Conservation (phyloP, 2,888 invertebrate genomes). For the Tolmerus cingulatus region DNA sequence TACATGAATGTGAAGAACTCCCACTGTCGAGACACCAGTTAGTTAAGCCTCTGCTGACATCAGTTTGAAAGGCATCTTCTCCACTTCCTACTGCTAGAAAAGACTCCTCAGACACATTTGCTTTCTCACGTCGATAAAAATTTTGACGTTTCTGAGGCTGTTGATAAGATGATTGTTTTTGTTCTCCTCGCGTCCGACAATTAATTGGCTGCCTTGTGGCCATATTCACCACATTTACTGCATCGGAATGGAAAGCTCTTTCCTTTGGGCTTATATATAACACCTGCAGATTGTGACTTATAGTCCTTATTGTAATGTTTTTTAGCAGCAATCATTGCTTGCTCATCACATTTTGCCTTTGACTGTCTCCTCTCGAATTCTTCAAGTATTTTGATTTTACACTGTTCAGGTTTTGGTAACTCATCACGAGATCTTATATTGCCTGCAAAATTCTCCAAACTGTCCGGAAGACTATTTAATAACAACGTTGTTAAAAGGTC, state of each 20-base stretch:
- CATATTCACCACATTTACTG: background rate
- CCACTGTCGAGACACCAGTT: conserved; percentile 10
- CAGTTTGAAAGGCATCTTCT: background rate
- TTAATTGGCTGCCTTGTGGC: conserved; percentile 11
- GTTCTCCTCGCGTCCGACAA: background rate
- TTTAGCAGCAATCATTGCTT: background rate
- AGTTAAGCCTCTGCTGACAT: background rate
- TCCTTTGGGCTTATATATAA: background rate
- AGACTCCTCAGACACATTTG: too few relatives aligned
- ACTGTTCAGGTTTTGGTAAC: background rate
- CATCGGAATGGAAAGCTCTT: background rate
- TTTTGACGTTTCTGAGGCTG: background rate
- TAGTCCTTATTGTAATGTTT: background rate
- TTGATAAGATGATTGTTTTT: background rate
- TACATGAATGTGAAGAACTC: background rate
- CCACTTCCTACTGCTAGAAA: background rate
- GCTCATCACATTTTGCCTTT: background rate
- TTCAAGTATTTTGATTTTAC: background rate
- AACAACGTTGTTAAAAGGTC: too few relatives aligned
- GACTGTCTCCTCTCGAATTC: background rate
- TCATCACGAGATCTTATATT: background rate
- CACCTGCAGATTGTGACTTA: background rate
- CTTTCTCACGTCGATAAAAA: too few relatives aligned
- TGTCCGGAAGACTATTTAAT: too few relatives aligned
- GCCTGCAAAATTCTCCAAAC: too few relatives aligned